Conservation (phyloP, 2,888 invertebrate species). For the Mactromeris polynyma region DNA sequence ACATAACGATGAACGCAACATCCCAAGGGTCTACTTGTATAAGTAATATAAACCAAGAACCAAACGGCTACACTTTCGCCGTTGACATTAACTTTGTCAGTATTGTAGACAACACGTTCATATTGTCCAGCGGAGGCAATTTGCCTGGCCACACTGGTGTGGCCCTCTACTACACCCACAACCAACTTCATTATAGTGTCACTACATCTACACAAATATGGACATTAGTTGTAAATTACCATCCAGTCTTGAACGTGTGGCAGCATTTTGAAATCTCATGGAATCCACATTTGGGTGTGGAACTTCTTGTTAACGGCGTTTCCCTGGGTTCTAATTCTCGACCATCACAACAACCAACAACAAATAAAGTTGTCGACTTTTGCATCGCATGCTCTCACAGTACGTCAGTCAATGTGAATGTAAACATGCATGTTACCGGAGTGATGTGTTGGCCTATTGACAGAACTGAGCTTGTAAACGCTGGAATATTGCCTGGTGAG, state of each 20-base stretch:
- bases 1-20: constrained; percentile 52
- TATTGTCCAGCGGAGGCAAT: constrained; percentile 73
- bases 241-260: constrained; percentile 69
- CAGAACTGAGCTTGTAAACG: constrained; percentile 68
- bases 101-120: constrained; percentile 67
- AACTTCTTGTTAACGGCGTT: constrained; percentile 68
- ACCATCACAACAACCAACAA: constrained; percentile 42
- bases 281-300: constrained; percentile 71
- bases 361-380: constrained; percentile 24
- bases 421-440: constrained; percentile 61
- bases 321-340: constrained; percentile 67
- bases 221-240: constrained; percentile 61
- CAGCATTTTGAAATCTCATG: constrained; percentile 76
- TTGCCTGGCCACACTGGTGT: constrained; percentile 68
- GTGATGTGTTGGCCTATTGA: constrained; percentile 65
- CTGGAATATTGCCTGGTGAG: constrained; percentile 53
- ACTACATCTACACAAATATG: constrained; percentile 71
- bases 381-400: constrained; percentile 68
- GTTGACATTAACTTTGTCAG: constrained; percentile 68
- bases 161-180: constrained; percentile 65
- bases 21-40: constrained; percentile 57
- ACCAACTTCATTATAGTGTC: constrained; percentile 70
- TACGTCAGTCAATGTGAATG: constrained; percentile 25
- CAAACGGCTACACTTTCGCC: constrained; percentile 68
- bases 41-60: constrained; percentile 62